phyloP scores from a whole-genome alignment of 2,797 vertebrate genomes.

The Balearica regulorum region DNA sequence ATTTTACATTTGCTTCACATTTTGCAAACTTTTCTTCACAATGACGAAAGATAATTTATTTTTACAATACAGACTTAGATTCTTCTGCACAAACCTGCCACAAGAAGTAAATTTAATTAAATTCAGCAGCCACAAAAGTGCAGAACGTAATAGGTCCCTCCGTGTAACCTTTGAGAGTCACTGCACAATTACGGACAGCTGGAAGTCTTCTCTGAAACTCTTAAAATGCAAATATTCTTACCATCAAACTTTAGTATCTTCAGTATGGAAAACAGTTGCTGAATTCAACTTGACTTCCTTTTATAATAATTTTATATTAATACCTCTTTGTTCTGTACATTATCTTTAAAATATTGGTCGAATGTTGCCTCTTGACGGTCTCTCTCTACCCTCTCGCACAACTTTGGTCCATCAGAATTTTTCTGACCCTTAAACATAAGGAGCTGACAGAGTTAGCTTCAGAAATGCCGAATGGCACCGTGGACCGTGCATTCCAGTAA shows the following conservation, averaged over 20 bases:
- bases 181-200: background rate
- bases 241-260: background rate
- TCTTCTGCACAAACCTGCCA: constrained; percentile 25
- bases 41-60: background rate
- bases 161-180: background rate
- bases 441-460: background rate
- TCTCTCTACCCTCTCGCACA: background rate
- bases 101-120: background rate
- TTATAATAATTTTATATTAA: background rate
- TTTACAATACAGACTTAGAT: constrained; percentile 23
- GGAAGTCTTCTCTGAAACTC: background rate
- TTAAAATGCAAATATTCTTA: background rate
- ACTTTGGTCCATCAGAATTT: background rate
- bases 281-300: constrained; percentile 45
- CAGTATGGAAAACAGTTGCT: constrained; percentile 22
- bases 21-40: constrained; percentile 22
- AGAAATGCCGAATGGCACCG: background rate
- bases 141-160: background rate
- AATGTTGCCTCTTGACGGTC: background rate
- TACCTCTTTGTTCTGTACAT: background rate
- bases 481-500: background rate
- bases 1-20: constrained; percentile 11
- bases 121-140: constrained; percentile 41
- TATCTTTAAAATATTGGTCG: background rate
- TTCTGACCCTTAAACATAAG: background rate